Conservation (phyloP, 30 jellyfish, hydroid and myxozoan species). For the Hydractinia symbiolongicarpus region DNA sequence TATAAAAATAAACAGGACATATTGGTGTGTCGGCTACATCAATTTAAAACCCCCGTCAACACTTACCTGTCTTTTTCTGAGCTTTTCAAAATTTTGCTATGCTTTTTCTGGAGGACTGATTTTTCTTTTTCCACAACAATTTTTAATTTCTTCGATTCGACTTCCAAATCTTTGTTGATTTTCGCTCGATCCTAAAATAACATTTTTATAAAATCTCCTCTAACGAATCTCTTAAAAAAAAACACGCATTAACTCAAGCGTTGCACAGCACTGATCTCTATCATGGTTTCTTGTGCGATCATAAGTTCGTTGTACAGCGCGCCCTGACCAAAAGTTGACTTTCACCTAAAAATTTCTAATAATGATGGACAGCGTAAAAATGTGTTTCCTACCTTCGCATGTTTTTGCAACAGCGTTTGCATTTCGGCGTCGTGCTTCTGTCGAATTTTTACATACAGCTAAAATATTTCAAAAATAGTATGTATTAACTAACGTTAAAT, state of each 20-base stretch:
- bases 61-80: constrained; percentile 84
- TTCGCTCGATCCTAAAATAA: constrained; percentile 21
- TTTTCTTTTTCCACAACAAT: constrained; percentile 64
- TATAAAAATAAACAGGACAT: no score
- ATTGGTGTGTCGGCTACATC: no score
- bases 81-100: constrained; percentile 65
- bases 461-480: not conserved
- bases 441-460: constrained; percentile 53
- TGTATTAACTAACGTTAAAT: not conserved
- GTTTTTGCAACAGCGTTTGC: constrained; percentile 64
- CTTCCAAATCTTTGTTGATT: constrained; percentile 65
- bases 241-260: no score
- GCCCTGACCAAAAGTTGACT: no score
- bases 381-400: constrained; percentile 44
- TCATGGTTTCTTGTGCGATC: no score
- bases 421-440: constrained; percentile 59
- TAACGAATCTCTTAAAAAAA: no score
- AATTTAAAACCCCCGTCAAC: not conserved
- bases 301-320: no score
- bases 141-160: constrained; percentile 50
- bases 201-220: not conserved
- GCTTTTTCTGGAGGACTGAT: constrained; percentile 53
- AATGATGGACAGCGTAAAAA: no score
- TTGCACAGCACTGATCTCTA: no score
- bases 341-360: no score